These are phyloP conservation scores for Horisme vitalbata DNA, from an alignment of 2,888 invertebrate genomes.

Conservation along the genomic window DNA sequence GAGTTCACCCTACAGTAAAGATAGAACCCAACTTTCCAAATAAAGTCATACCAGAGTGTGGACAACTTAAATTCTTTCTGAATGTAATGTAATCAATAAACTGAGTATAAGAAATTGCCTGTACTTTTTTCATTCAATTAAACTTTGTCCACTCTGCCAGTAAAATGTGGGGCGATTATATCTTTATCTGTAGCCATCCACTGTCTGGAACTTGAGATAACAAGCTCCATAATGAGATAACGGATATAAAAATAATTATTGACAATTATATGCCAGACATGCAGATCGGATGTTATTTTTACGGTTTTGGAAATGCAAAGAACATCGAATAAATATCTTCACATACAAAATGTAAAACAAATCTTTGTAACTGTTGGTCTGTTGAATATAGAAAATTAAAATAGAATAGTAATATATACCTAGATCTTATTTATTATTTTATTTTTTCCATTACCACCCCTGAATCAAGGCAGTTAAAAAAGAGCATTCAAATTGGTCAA, in stretches of 20 bases:
- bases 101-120: conserved; percentile 14
- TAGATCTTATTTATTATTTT: too few species aligned
- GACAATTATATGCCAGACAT: conserved; percentile 19
- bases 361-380: too few species aligned
- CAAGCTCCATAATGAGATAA: conserved; percentile 14
- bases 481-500: too few species aligned
- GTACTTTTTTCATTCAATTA: conserved; percentile 22
- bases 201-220: conserved; percentile 10
- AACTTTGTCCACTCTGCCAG: conserved; percentile 6
- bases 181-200: conserved; percentile 18
- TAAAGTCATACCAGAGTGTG: conserved; percentile 15
- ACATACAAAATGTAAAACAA: not conserved
- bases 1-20: too few species aligned
- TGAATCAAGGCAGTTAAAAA: too few species aligned
- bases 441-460: too few species aligned
- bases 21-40: conserved; percentile 8
- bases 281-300: not conserved
- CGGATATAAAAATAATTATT: conserved; percentile 29
- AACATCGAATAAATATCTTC: not conserved
- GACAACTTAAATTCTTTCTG: conserved; percentile 2
- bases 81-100: conserved; percentile 17
- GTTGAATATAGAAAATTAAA: too few species aligned
- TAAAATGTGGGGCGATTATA: conserved; percentile 17
- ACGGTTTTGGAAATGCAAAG: too few species aligned
- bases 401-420: too few species aligned